These are phyloP conservation scores for Ochlodes sylvanus DNA, from an alignment of 2,888 invertebrate species.

Conservation along the genomic window DNA sequence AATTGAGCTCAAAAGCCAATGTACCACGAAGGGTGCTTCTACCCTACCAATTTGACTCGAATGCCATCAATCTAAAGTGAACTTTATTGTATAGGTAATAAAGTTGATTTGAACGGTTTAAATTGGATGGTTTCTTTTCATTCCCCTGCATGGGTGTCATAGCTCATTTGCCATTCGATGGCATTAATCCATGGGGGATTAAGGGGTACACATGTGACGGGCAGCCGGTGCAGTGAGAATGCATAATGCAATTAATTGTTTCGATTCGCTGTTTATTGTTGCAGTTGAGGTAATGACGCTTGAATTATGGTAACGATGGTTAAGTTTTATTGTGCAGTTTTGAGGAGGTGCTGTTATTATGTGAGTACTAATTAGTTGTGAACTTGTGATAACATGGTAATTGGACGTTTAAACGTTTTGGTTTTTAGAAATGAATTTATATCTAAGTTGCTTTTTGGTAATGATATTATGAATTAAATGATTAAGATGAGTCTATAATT, in stretches of 20 bases:
- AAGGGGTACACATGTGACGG: conserved; percentile 69
- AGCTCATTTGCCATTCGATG: conserved; percentile 83
- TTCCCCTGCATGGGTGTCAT: conserved; percentile 71
- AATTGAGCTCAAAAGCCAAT: conserved; percentile 81
- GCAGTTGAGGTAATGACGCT: conserved; percentile 36
- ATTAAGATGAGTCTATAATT: too few species aligned
- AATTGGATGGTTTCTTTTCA: conserved; percentile 54
- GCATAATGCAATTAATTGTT: conserved; percentile 72
- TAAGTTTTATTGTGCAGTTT: conserved; percentile 2
- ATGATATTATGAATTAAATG: too few species aligned
- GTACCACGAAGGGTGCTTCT: conserved; percentile 58
- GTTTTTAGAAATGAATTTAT: too few species aligned
- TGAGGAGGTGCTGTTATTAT: neutral
- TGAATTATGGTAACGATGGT: conserved; percentile 31
- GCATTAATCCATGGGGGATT: conserved; percentile 79
- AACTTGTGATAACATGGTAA: too few species aligned
- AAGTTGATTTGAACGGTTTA: conserved; percentile 44
- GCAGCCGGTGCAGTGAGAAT: conserved; percentile 50
- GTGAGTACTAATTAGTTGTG: too few species aligned
- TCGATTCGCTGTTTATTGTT: conserved; percentile 37
- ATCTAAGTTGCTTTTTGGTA: too few species aligned
- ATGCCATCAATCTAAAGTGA: conserved; percentile 45
- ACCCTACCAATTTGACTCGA: conserved; percentile 48
- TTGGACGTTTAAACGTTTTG: too few species aligned
- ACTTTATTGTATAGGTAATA: conserved; percentile 51